Evolutionary conservation across 2,113 vertebrate species (phyloP), one percentile per base, ranked within the genome.

Genomic region (Hiodon tergisus): DNA sequence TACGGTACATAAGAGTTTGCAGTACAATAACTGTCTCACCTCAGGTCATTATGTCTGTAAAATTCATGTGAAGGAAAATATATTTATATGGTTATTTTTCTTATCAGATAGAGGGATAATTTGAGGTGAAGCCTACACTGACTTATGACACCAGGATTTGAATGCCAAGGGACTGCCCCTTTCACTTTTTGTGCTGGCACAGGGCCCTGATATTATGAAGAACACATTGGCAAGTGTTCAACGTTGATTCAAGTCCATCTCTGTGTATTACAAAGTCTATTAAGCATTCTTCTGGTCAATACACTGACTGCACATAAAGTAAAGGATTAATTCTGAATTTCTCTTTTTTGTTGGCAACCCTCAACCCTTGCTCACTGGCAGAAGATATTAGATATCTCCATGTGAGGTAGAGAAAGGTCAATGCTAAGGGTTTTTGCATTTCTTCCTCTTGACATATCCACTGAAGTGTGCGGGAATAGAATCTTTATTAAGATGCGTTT

Each of bases 241-340:
- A 17, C 14, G 4, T 14, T 0, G n/a, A 14, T 7, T 14, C 60
- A 3, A 69, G 11, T n/a, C 14, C 6, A n/a, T 69, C 5, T 11
- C 47, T 69, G 17, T 52, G 50, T 53, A 69, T 54, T 52, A 53
- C 53, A 69, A 69, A 69, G 50, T 7, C 50, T 16, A 53, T 11
- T 7, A 10, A 53, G n/a, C 67, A 68, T 68, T 68, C 50, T 52
- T 52, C 67, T 4, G 14, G 67, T 52, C 67, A 68, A 68, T 8
- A 52, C 47, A 68, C 67, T 13, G 11, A 52, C 47, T 68, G 48
- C 50, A 48, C 16, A 2, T 69, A 69, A 69, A 69, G 51, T 14
- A 52, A 69, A 69, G 51, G 67, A 69, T 47, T 69, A 13, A 69
- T 53, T 53, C 67, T 5, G 67, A 68, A 65, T 65, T 46, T 7